Conservation (phyloP, 2,113 vertebrate genomes). For the Anser cygnoides region DNA sequence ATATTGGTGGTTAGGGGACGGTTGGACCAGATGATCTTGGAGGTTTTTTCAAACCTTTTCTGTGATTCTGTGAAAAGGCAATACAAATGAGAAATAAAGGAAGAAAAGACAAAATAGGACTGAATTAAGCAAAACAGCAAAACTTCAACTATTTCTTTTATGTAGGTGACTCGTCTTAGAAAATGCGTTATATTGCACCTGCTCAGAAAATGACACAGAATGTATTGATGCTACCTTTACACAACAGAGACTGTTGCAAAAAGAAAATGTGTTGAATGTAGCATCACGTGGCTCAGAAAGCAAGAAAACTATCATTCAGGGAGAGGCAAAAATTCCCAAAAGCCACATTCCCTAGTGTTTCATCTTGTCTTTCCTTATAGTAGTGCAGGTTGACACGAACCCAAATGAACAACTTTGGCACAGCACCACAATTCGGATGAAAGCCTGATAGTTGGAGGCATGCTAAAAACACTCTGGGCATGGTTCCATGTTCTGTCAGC, state of each 20-base stretch:
- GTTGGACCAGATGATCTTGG: too few species aligned
- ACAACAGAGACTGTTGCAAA: background rate
- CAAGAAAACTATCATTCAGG: background rate
- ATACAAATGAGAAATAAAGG: background rate
- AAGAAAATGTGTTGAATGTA: background rate
- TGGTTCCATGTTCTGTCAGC: constrained; percentile 16
- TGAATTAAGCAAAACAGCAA: background rate
- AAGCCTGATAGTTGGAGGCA: constrained; percentile 27
- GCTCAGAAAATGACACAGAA: background rate
- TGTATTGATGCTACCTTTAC: background rate
- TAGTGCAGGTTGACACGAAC: background rate
- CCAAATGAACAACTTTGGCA: constrained; percentile 40
- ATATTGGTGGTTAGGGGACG: too few species aligned
- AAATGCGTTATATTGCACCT: background rate
- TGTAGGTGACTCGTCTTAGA: background rate
- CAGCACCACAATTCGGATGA: background rate
- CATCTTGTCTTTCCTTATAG: background rate
- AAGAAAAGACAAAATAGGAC: background rate
- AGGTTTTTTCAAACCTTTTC: too few species aligned
- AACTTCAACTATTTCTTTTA: background rate
- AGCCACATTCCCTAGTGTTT: background rate
- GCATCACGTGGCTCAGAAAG: background rate
- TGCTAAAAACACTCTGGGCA: background rate
- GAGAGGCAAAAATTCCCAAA: background rate
- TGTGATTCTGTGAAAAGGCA: background rate